These are phyloP conservation scores for Sinella curviseta DNA, from an alignment of 1,140 invertebrate genomes.

Conservation along the genomic window DNA sequence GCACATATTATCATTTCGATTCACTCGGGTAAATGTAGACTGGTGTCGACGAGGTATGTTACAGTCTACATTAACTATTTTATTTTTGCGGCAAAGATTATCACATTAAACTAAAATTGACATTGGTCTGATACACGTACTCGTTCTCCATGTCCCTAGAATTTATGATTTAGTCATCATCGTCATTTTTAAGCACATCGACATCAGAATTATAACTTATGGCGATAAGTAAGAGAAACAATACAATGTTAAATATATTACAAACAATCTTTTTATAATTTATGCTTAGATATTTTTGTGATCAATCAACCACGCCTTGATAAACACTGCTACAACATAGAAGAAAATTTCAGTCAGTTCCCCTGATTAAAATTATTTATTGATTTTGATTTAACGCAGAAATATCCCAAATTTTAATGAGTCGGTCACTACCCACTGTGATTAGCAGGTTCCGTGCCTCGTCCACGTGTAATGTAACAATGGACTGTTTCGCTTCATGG, in stretches of 20 bases:
- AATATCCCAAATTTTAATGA: conserved; percentile 88
- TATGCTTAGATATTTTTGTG: neutral
- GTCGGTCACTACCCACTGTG: conserved; percentile 88
- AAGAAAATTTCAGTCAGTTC: neutral
- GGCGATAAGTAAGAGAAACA: too few species aligned
- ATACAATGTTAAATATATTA: too few species aligned
- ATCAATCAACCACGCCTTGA: neutral
- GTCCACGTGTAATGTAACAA: conserved; percentile 85
- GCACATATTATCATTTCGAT: too few species aligned
- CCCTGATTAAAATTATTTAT: neutral
- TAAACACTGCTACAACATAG: neutral
- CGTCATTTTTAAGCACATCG: neutral
- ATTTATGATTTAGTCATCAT: neutral
- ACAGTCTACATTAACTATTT: neutral
- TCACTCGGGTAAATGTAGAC: too few species aligned
- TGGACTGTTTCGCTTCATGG: conserved; percentile 90
- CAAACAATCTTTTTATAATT: neutral
- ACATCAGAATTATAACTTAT: too few species aligned
- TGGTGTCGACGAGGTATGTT: too few species aligned
- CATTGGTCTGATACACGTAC: neutral
- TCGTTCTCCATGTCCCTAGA: neutral
- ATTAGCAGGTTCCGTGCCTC: conserved; percentile 79
- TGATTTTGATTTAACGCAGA: conserved; percentile 58
- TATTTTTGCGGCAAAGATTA: neutral
- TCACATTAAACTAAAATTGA: neutral